Evolutionary conservation across 2,797 vertebrate species (phyloP).

Genomic region (Glyptemys insculpta): DNA sequence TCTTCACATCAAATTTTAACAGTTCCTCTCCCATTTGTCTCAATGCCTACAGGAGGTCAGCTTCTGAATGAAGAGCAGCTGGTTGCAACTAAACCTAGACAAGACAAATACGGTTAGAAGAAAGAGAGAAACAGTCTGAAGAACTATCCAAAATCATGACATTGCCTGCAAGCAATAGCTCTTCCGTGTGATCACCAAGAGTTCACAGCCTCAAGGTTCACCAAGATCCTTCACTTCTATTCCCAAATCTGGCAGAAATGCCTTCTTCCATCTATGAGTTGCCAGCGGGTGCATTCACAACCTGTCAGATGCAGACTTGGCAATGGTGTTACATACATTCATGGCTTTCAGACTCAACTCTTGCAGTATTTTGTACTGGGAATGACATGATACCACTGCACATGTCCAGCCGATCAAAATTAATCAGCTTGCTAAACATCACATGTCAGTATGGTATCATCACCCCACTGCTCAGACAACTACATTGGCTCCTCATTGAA

Average conservation of each 20-base stretch:
- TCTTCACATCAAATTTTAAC: constrained; percentile 47
- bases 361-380: rapidly evolving
- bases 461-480: not conserved
- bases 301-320: constrained; percentile 66
- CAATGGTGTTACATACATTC: constrained; percentile 39
- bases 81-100: constrained; percentile 50
- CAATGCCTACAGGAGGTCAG: constrained; percentile 54
- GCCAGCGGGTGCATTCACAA: constrained; percentile 58
- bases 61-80: constrained; percentile 54
- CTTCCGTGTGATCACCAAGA: constrained; percentile 24
- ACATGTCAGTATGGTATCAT: constrained; percentile 40
- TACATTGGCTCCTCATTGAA: not conserved
- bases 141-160: constrained; percentile 28
- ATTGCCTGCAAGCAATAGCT: not conserved
- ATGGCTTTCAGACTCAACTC: constrained; percentile 49
- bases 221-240: not conserved
- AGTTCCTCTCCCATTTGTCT: constrained; percentile 66
- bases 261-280: constrained; percentile 47
- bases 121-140: constrained; percentile 42
- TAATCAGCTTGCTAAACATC: constrained; percentile 56
- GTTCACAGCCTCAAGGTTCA: constrained; percentile 43
- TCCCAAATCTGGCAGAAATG: constrained; percentile 62
- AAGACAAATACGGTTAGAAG: constrained; percentile 37
- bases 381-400: constrained; percentile 14
- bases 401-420: constrained; percentile 56